Evolutionary conservation across 2,797 vertebrate genomes (phyloP).

Genomic region (Geotrypetes seraphini): DNA sequence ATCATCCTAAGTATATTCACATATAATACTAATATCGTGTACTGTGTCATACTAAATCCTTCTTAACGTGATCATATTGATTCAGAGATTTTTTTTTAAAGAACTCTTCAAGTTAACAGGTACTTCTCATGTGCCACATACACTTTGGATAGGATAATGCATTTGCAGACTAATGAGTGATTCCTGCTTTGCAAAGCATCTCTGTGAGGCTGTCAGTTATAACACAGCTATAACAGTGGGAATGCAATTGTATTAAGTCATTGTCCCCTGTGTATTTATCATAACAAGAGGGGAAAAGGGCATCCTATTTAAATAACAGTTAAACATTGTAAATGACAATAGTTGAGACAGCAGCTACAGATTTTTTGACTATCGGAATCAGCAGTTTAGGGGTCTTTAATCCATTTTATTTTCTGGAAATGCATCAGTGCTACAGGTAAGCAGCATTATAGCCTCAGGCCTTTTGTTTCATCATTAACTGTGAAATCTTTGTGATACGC

Average conservation of each 20-base stretch:
- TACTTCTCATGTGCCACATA: conserved; percentile 1
- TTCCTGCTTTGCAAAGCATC: fast-evolving
- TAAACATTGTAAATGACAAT: conserved; percentile 13
- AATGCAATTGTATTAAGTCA: too few relatives aligned
- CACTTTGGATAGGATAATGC: not conserved
- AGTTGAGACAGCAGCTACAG: conserved; percentile 11
- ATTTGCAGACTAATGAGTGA: not conserved
- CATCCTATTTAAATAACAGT: not conserved
- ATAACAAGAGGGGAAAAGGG: not conserved
- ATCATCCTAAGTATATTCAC: too few relatives aligned
- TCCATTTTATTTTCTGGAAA: conserved; percentile 23
- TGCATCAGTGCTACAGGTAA: conserved; percentile 25
- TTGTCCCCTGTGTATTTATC: not conserved
- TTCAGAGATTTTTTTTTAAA: too few relatives aligned
- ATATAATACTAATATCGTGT: too few relatives aligned
- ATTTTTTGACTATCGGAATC: conserved; percentile 11
- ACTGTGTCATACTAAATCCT: too few relatives aligned
- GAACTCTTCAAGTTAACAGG: too few relatives aligned
- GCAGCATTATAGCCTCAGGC: conserved; percentile 17
- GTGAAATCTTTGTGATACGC: conserved; percentile 32
- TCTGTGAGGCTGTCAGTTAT: not conserved
- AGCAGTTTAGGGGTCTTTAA: conserved; percentile 10
- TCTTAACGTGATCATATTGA: too few relatives aligned
- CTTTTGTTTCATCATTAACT: conserved; percentile 37
- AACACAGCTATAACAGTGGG: not conserved